Base-by-base conservation (phyloP, 2,113 vertebrate genomes). In the Trichomycterus rosablanca region DNA sequence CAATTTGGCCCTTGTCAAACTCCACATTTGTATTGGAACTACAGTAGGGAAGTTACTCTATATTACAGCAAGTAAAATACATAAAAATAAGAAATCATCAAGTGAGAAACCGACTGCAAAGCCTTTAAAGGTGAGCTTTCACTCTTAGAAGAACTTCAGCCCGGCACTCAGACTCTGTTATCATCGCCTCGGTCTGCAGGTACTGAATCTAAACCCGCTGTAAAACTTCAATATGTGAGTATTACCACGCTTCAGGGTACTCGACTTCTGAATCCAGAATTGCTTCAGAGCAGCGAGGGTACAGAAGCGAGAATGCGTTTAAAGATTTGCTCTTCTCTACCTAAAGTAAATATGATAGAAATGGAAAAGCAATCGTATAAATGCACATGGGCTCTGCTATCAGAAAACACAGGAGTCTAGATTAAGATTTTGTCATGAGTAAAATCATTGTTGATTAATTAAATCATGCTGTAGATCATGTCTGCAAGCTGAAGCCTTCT, bases 171-270 rank as follows among this genome's bases (percentile, higher is more conserved):
- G n/a, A n/a, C n/a, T n/a, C 77, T 62, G 74, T 85, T 86, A 86
- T 87, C 84, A 75, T 75, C 22, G 45, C 73, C 73, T 68, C 63
- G 60, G 76, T 81, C 83, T 74, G 70, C 79, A 80, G 80, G 74
- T 77, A 52, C 78, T 80, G 76, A 81, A 86, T 85, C 82, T 82
- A 82, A 82, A 82, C 82, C 84, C 65, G 79, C 79, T 81, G 78
- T 80, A 79, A 82, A 76, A 82, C 83, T 81, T 81, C 82, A 84
- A 83, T 83, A 83, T 84, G 82, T 82, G 76, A 77, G 82, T 77
- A 84, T 83, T 84, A 84, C 80, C 86, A 85, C 83, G 81, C 86
- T 86, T 84, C 85, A 85, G 76, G 84, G 83, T 86, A 70, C 81
- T 83, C 74, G 81, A 79, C 81, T 86, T 79, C 79, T 78, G 79